Conservation (phyloP, 1,140 invertebrate species). For the Microplitis mediator region DNA sequence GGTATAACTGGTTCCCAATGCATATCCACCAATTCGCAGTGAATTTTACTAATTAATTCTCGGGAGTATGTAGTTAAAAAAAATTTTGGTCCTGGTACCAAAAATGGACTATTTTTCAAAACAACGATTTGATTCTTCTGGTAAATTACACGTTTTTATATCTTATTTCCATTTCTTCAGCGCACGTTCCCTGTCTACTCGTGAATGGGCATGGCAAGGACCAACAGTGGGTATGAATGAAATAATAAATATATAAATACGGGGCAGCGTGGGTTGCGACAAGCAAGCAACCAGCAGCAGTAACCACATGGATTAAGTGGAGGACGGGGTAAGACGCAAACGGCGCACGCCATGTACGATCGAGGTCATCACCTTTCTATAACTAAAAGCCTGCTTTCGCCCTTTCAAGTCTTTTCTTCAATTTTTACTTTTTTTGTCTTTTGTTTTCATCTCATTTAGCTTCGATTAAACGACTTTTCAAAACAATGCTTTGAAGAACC, state of each 20-base stretch:
- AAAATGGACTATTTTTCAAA: not conserved
- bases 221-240: slow-evolving; percentile 56
- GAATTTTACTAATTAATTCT: too few relatives aligned
- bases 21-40: too few relatives aligned
- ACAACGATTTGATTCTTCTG: not conserved
- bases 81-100: too few relatives aligned
- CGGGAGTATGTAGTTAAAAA: too few relatives aligned
- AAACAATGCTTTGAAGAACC: not conserved
- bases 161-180: slow-evolving; percentile 5
- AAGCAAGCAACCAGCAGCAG: slow-evolving; percentile 44
- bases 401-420: slow-evolving; percentile 20
- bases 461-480: not conserved
- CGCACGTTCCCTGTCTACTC: slow-evolving; percentile 29
- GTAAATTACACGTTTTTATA: not conserved
- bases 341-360: slow-evolving; percentile 49
- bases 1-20: too few relatives aligned
- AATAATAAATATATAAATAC: slow-evolving; percentile 61
- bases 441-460: not conserved
- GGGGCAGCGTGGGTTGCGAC: slow-evolving; percentile 57
- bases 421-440: slow-evolving; percentile 3
- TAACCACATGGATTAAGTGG: slow-evolving; percentile 7
- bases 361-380: slow-evolving; percentile 59
- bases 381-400: slow-evolving; percentile 43
- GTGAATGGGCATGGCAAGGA: slow-evolving; percentile 53
- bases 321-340: slow-evolving; percentile 36